Evolutionary conservation across 2,888 invertebrate species (phyloP).

Genomic region (Carterocephalus palaemon): DNA sequence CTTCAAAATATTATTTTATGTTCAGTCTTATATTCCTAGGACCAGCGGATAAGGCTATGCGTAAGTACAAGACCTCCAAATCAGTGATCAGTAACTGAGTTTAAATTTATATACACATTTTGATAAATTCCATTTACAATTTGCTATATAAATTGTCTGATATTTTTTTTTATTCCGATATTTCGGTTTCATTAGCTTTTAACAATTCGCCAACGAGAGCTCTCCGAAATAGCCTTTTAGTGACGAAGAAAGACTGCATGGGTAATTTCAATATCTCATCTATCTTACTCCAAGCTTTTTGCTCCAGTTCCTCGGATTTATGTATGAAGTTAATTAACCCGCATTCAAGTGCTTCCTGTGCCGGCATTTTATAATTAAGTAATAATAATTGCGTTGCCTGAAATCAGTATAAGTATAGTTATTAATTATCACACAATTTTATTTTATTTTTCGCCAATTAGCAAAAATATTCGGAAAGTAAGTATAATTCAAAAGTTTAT

Average conservation of each 20-base stretch:
- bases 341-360: slow-evolving; percentile 86
- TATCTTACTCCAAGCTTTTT: slow-evolving; percentile 79
- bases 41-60: too few species aligned
- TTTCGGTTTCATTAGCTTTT: slow-evolving; percentile 83
- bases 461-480: too few species aligned
- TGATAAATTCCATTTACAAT: too few species aligned
- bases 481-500: too few species aligned
- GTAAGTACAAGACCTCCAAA: too few species aligned
- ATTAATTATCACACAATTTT: background rate
- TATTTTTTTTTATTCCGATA: slow-evolving; percentile 81
- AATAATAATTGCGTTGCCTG: slow-evolving; percentile 80
- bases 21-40: too few species aligned
- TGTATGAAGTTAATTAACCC: slow-evolving; percentile 90
- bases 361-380: slow-evolving; percentile 87
- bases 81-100: too few species aligned
- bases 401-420: slow-evolving; percentile 28
- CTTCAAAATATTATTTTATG: too few species aligned
- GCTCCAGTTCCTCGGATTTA: slow-evolving; percentile 80
- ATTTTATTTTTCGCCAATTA: background rate
- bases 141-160: slow-evolving; percentile 37
- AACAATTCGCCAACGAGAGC: slow-evolving; percentile 80
- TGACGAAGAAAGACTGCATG: slow-evolving; percentile 77
- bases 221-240: slow-evolving; percentile 84
- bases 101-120: too few species aligned
- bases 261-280: slow-evolving; percentile 77